Conservation (phyloP, 2,888 invertebrate genomes). For the Thereva unica region DNA sequence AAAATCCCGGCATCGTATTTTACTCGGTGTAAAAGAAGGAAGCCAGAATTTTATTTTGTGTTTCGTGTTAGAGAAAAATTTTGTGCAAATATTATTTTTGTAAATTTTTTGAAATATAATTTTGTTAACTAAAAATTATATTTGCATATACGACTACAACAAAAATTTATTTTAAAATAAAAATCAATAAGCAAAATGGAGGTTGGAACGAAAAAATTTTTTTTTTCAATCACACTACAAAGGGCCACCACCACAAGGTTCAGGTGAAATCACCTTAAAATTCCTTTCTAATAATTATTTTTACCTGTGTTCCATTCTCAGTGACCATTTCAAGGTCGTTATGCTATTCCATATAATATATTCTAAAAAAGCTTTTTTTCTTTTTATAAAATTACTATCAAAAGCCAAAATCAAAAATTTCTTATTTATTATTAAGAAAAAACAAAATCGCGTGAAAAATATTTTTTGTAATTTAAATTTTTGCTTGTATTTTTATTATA, state of each 20-base stretch:
- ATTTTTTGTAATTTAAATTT: too few species aligned
- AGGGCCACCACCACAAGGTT: too few species aligned
- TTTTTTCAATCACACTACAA: background rate
- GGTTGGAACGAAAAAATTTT: constrained; percentile 45
- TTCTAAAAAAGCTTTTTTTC: constrained; percentile 13
- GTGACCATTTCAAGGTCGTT: constrained; percentile 54
- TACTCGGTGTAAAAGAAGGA: too few species aligned
- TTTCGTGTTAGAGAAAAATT: too few species aligned
- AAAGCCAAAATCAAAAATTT: constrained; percentile 17
- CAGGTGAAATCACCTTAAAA: background rate
- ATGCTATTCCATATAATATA: constrained; percentile 28
- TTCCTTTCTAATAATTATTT: constrained; percentile 21
- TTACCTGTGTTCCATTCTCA: constrained; percentile 59
- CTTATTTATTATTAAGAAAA: background rate
- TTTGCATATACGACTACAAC: background rate
- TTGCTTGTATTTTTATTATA: too few species aligned
- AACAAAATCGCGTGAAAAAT: too few species aligned
- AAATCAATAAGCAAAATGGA: constrained; percentile 57
- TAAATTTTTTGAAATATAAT: too few species aligned
- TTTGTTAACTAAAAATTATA: too few species aligned
- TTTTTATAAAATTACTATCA: constrained; percentile 8
- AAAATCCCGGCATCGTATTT: background rate
- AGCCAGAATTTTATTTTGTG: too few species aligned
- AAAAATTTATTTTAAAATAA: constrained; percentile 40
- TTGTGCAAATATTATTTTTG: too few species aligned